phyloP scores from a whole-genome alignment of 2,888 invertebrate genomes.

The Lithosia quadra region DNA sequence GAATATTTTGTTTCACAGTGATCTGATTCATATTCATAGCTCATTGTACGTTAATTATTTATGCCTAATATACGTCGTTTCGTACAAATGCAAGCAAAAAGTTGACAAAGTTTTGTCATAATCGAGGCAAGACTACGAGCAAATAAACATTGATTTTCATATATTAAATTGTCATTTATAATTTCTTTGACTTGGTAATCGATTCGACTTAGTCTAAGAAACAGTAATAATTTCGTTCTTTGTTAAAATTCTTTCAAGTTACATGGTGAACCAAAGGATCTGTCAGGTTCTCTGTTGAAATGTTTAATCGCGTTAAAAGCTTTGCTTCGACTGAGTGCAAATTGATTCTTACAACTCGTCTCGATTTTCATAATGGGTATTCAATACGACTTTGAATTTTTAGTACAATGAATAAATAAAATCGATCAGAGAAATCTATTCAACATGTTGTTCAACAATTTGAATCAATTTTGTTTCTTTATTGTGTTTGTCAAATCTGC shows the following conservation, averaged over 20 bases:
- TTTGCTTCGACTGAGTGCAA: constrained; percentile 27
- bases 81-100: too few relatives aligned
- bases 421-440: not conserved
- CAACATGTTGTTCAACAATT: not conserved
- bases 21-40: too few relatives aligned
- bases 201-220: constrained; percentile 14
- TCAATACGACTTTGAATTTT: not conserved
- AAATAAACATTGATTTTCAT: too few relatives aligned
- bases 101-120: too few relatives aligned
- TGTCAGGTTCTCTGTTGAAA: constrained; percentile 11
- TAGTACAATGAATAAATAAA: not conserved
- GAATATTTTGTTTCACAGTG: too few relatives aligned
- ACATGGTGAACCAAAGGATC: not conserved
- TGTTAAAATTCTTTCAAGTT: constrained; percentile 4
- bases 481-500: not conserved
- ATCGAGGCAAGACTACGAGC: not conserved
- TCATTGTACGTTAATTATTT: too few relatives aligned
- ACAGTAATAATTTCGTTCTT: constrained; percentile 8
- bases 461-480: not conserved
- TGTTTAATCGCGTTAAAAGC: constrained; percentile 16
- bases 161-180: not conserved
- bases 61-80: too few relatives aligned
- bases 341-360: constrained; percentile 15
- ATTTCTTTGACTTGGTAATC: not conserved
- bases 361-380: constrained; percentile 14